Percentiles rank a stretch among this genome's conserved stretches.
Conservation (phyloP, 1,140 invertebrate genomes). For the Cyclina sinensis region DNA sequence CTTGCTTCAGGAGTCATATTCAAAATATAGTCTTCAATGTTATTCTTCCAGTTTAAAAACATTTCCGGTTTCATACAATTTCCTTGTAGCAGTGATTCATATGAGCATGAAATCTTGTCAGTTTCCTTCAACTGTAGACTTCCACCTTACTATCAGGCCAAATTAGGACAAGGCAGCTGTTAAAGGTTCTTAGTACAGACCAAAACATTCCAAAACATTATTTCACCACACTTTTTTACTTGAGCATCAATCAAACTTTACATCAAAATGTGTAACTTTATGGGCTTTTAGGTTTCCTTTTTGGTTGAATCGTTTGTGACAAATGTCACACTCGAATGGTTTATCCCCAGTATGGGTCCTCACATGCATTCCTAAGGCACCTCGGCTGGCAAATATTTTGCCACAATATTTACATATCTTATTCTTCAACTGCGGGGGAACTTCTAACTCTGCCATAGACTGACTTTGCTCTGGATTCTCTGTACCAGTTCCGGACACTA, state of each 20-base stretch:
- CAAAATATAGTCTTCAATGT: too few relatives aligned
- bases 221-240: neutral
- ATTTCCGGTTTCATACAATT: too few relatives aligned
- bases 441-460: neutral
- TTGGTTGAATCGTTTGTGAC: neutral
- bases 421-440: neutral
- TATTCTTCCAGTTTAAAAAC: too few relatives aligned
- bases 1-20: too few relatives aligned
- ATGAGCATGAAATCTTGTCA: too few relatives aligned
- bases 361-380: conserved; percentile 16
- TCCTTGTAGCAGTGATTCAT: too few relatives aligned
- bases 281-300: neutral
- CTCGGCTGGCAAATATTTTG: conserved; percentile 74
- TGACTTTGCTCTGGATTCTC: neutral
- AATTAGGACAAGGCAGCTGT: neutral
- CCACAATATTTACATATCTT: conserved; percentile 71
- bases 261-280: neutral
- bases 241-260: too few relatives aligned
- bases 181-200: neutral
- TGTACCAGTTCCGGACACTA: neutral
- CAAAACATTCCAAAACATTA: neutral
- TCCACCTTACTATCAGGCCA: too few relatives aligned
- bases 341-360: conserved; percentile 12
- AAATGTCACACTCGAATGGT: conserved; percentile 40
- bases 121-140: too few relatives aligned